phyloP scores from a whole-genome alignment of 2,797 vertebrate species.

The Mormyrops boulengeri region DNA sequence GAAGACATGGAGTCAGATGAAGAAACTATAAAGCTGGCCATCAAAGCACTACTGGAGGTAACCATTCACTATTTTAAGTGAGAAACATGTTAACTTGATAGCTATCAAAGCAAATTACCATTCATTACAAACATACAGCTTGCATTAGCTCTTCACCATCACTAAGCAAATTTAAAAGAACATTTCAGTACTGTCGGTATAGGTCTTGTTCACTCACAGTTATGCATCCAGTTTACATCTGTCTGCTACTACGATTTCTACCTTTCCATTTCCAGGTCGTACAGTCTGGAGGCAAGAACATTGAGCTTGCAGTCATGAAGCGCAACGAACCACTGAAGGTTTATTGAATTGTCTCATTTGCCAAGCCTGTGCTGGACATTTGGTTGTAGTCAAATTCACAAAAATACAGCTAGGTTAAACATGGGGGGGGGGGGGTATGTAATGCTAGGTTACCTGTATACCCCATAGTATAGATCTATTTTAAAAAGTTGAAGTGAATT shows the following conservation, averaged over 20 bases:
- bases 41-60: conserved; percentile 75
- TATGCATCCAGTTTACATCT: neutral
- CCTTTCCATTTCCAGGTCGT: conserved; percentile 61
- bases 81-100: neutral
- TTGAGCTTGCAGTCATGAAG: conserved; percentile 74
- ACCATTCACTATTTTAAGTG: conserved; percentile 12
- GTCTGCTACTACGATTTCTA: neutral
- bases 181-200: neutral
- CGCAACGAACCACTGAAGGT: conserved; percentile 71
- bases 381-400: neutral
- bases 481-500: neutral
- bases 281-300: conserved; percentile 76
- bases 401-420: neutral
- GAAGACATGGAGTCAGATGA: conserved; percentile 74
- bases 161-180: neutral
- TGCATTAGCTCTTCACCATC: neutral
- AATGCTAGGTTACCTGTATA: neutral
- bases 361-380: neutral
- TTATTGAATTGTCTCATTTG: neutral
- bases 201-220: neutral
- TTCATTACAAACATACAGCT: neutral
- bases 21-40: conserved; percentile 69
- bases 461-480: neutral
- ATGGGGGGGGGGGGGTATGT: neutral
- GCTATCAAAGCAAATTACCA: neutral